These are phyloP conservation scores for Campylorhamphus procurvoides DNA, from an alignment of 2,113 vertebrate species.

Conservation along the genomic window DNA sequence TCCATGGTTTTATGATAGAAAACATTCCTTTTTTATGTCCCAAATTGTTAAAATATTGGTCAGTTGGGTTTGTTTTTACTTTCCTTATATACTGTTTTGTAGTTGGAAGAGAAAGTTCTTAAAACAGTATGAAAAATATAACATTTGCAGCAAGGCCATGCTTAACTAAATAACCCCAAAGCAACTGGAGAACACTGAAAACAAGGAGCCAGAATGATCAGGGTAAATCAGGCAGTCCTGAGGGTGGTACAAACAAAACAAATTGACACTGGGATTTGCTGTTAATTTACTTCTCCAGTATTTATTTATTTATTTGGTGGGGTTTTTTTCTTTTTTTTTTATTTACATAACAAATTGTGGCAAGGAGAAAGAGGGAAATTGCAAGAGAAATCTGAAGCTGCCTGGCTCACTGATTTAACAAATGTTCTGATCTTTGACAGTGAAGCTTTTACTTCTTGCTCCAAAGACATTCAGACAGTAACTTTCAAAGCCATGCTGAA, in stretches of 20 bases:
- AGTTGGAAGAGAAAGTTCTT: background rate
- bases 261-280: conserved; percentile 21
- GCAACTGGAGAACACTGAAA: background rate
- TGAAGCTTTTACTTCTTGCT: conserved; percentile 27
- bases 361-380: background rate
- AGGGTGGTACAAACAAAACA: conserved; percentile 18
- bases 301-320: background rate
- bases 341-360: background rate
- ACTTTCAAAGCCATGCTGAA: background rate
- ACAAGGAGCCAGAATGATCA: background rate
- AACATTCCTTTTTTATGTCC: background rate
- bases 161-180: background rate
- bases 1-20: background rate
- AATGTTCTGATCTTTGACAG: background rate
- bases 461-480: background rate
- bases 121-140: background rate
- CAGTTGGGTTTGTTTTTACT: background rate
- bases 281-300: background rate
- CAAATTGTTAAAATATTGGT: background rate
- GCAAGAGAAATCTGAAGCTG: conserved; percentile 27
- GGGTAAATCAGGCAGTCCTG: background rate
- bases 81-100: background rate
- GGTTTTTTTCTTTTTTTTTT: background rate
- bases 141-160: background rate
- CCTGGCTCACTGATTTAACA: background rate